A percentile compares a stretch with the other conserved stretches of the same genome.
Conservation (phyloP, 2,888 invertebrate genomes). For the Nephrocerus scutellatus region DNA sequence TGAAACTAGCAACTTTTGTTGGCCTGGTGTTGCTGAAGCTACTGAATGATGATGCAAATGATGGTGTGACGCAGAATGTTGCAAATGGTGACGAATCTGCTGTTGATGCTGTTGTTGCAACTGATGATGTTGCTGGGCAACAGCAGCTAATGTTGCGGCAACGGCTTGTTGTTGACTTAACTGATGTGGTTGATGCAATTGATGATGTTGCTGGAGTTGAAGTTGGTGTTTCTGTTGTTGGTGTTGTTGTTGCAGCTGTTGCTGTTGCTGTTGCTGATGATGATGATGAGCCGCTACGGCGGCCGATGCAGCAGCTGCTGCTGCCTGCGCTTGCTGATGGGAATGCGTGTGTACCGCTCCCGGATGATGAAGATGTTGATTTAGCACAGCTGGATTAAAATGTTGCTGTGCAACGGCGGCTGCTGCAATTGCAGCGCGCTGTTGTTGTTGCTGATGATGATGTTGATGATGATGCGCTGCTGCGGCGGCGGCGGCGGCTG, state of each 20-base stretch:
- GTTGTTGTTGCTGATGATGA: slow-evolving; percentile 19
- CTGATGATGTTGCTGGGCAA: slow-evolving; percentile 32
- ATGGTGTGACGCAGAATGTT: slow-evolving; percentile 35
- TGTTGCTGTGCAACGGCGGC: slow-evolving; percentile 28
- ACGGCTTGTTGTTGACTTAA: slow-evolving; percentile 18
- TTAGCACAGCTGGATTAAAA: slow-evolving; percentile 37
- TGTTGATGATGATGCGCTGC: slow-evolving; percentile 32
- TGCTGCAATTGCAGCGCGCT: slow-evolving; percentile 19
- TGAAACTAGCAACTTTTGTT: slow-evolving; percentile 21
- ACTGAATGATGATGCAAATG: slow-evolving; percentile 30
- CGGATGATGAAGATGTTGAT: slow-evolving; percentile 37
- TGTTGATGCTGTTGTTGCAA: slow-evolving; percentile 34
- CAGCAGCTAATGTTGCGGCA: slow-evolving; percentile 34
- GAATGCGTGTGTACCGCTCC: too few species aligned
- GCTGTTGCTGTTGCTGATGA: slow-evolving; percentile 35
- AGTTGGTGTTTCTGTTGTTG: slow-evolving; percentile 31
- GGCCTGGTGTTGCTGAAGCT: slow-evolving; percentile 27
- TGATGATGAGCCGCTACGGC: slow-evolving; percentile 38
- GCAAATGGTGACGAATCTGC: slow-evolving; percentile 30
- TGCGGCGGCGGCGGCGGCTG: slow-evolving; percentile 37
- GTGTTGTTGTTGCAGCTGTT: slow-evolving; percentile 47
- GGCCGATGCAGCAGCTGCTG: slow-evolving; percentile 34
- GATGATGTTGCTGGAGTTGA: slow-evolving; percentile 21
- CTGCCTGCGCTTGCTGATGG: slow-evolving; percentile 30
- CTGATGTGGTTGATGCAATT: slow-evolving; percentile 17